Conservation (phyloP, 2,113 vertebrate genomes). For the Pseudorhombus dupliciocellatus region DNA sequence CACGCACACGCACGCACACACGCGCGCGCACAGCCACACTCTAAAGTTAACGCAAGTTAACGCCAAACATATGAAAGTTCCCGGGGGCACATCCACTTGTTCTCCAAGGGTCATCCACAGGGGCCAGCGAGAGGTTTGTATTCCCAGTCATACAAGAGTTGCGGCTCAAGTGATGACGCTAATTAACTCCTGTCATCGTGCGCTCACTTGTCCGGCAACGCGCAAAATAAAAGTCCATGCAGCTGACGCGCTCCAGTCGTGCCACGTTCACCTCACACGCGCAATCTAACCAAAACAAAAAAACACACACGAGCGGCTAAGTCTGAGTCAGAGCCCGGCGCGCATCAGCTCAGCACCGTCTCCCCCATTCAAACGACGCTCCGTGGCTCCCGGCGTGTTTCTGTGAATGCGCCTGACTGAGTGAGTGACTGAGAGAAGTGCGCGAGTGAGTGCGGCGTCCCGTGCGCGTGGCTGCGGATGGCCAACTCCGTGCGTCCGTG, state of each 20-base stretch:
- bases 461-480: constrained; percentile 29
- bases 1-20: not conserved
- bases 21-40: not conserved
- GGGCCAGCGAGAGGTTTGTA: constrained; percentile 9
- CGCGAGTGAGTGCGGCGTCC: too few relatives aligned
- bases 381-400: not conserved
- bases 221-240: constrained; percentile 50
- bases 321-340: constrained; percentile 7
- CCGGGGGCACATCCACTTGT: constrained; percentile 36
- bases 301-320: constrained; percentile 31
- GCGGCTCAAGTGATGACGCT: constrained; percentile 12
- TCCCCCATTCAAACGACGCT: constrained; percentile 41
- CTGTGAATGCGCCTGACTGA: too few relatives aligned
- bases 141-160: constrained; percentile 27
- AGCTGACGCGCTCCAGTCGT: constrained; percentile 47
- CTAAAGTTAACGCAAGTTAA: constrained; percentile 20
- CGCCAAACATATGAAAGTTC: constrained; percentile 20
- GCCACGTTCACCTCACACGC: constrained; percentile 22
- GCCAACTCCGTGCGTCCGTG: constrained; percentile 43
- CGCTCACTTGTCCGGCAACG: constrained; percentile 42
- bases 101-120: constrained; percentile 46
- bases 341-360: constrained; percentile 4
- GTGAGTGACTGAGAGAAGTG: too few relatives aligned
- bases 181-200: constrained; percentile 36
- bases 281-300: constrained; percentile 33